A percentile compares a stretch with the other conserved stretches of the same genome.
Conservation (phyloP, 2,888 invertebrate species). For the Loripinus fragilis region DNA sequence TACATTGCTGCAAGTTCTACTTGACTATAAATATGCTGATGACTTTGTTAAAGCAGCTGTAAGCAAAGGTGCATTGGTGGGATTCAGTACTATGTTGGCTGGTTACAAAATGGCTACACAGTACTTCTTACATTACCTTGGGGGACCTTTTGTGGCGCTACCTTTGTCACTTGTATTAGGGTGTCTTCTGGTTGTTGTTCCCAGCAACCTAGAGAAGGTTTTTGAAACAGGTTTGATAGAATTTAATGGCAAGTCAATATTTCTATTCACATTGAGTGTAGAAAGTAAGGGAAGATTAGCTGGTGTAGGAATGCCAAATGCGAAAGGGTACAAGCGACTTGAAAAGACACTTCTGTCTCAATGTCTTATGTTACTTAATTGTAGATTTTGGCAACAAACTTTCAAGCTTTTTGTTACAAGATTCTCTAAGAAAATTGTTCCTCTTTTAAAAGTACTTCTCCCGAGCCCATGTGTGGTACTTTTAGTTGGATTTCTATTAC, state of each 20-base stretch:
- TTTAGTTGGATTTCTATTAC: neutral
- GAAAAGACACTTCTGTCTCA: constrained; percentile 31
- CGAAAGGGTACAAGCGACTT: constrained; percentile 36
- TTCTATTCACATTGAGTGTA: constrained; percentile 13
- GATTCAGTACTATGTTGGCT: constrained; percentile 41
- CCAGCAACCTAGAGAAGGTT: constrained; percentile 28
- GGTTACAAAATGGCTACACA: constrained; percentile 6
- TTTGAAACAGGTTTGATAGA: constrained; percentile 26
- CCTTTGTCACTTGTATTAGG: constrained; percentile 35
- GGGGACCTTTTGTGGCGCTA: constrained; percentile 35
- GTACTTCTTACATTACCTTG: constrained; percentile 29
- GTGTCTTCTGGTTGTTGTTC: constrained; percentile 23
- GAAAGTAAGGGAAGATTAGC: constrained; percentile 16
- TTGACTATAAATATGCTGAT: constrained; percentile 30
- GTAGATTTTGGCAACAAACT: constrained; percentile 39
- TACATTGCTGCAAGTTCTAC: neutral
- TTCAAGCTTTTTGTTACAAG: constrained; percentile 17
- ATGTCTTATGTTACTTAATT: constrained; percentile 39
- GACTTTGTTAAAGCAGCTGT: constrained; percentile 32
- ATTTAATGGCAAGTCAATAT: neutral
- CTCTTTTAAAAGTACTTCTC: neutral
- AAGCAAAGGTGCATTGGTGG: constrained; percentile 37
- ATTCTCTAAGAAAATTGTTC: neutral
- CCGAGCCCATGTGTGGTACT: neutral
- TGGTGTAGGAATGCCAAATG: constrained; percentile 12